These are phyloP conservation scores for Thalassoma bifasciatum DNA, from an alignment of 2,113 vertebrate species.

Conservation along the genomic window DNA sequence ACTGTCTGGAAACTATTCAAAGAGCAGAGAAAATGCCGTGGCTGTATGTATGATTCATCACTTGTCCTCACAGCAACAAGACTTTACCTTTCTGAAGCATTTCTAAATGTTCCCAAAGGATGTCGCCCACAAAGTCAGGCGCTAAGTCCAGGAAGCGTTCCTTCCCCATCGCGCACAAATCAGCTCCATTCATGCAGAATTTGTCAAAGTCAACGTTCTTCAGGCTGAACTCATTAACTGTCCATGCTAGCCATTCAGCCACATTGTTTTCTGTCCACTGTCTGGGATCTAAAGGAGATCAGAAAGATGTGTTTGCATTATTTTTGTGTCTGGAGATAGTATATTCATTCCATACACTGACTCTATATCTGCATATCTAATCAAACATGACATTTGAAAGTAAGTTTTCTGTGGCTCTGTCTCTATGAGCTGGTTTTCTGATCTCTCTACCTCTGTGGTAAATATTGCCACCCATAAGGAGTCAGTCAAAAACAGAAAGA, in stretches of 20 bases:
- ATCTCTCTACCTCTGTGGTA: not conserved
- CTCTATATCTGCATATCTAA: not conserved
- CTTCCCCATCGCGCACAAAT: slow-evolving; percentile 94
- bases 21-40: no score
- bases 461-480: slow-evolving; percentile 5
- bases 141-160: slow-evolving; percentile 97
- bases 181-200: slow-evolving; percentile 94
- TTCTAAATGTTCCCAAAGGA: slow-evolving; percentile 98
- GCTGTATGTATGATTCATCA: not conserved
- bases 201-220: slow-evolving; percentile 97
- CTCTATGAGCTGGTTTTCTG: not conserved
- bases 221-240: slow-evolving; percentile 97
- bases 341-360: not conserved
- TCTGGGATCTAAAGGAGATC: slow-evolving; percentile 87
- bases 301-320: not conserved
- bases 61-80: not conserved
- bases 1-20: not conserved
- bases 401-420: no score
- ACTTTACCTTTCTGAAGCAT: slow-evolving; percentile 97
- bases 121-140: slow-evolving; percentile 98
- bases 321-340: not conserved
- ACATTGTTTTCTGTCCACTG: slow-evolving; percentile 97
- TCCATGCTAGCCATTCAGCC: slow-evolving; percentile 96
- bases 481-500: slow-evolving; percentile 12
- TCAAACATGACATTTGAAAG: no score